Evolutionary conservation across 2,888 invertebrate genomes (phyloP), one percentile per base, ranked within the genome.

Genomic region (Eristalis intricaria): DNA sequence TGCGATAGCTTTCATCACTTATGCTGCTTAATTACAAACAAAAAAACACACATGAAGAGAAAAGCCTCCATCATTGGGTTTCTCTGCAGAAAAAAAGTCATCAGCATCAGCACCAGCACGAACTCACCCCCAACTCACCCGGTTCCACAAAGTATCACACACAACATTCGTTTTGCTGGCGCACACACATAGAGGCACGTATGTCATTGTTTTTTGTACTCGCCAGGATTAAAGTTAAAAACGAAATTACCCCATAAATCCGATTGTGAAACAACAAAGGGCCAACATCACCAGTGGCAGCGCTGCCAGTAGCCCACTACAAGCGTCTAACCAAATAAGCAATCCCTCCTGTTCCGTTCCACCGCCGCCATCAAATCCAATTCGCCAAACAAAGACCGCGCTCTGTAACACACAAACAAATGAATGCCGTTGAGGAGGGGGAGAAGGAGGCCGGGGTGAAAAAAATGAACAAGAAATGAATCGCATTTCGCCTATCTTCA

Each of bases 191-290:
- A 35, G 22, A 38, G 35, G 63, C 77, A 74, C 65, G 69, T 86
- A 86, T 86, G 82, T 74, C 75, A 86, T 86, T 86, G 86, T 78
- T 86, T 79, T 86, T 70, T 82, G 64, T 63, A 50, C 50, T 50
- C 50, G 65, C 64, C 69, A 29, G 86, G 86, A 86, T 86, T 86
- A 79, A 86, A 86, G 78, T 86, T 82, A 82, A 86, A 86, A 86
- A 82, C 74, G 86, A 86, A 86, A 86, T 86, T 86, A 86, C 86
- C 86, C 82, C 86, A 86, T 86, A 86, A 86, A 86, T 86, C 86
- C 78, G 78, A 86, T 86, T 86, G 86, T 86, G 75, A 86, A 86
- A 86, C 82, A 86, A 86, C 86, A 86, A 86, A 82, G 78, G 78
- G 56, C 82, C 71, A 85, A 80, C 82, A 80, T 61, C 70, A 71